Base-by-base conservation (phyloP, 2,888 invertebrate genomes). In the Acrocyrtus sp. region DNA sequence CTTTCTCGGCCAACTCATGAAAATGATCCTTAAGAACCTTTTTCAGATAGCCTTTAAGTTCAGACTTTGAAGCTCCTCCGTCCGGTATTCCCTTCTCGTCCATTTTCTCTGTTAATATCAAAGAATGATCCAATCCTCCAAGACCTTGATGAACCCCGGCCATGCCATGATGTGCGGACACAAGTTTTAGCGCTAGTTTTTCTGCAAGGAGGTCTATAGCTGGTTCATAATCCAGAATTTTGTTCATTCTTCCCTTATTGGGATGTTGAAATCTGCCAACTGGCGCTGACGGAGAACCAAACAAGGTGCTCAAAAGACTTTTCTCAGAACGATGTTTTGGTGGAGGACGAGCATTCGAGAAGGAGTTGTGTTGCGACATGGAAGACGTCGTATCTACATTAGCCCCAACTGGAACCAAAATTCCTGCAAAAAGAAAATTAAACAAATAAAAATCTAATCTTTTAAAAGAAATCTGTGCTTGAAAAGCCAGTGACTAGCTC, bases 151-250 rank as follows among this genome's bases (percentile, higher is more conserved):
- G n/a, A n/a, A n/a, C n/a, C 2, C 50, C 19, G 6, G 45, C 57
- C 3, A 77, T 47, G 3, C 70, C 48, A 6, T 74, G 66, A 56
- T 78, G 75, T 1, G 76, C 72, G 6, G 78, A 63, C 6, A 73
- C 62, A 12, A 81, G 57, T 66, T 78, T 81, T 15, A 77, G 41
- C n/a, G 80, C 79, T 12, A 81, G 56, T 45, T 81, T 81, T 41
- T 81, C 78, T n/a, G 80, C 80, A 0, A 81, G 67, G 0, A 78
- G 24, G 26, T 81, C 80, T 41, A 81, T 56, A 1, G 80, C 80
- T 2, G 80, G 79, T 34, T 81, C 78, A 10, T 78, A 69, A n/a
- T 75, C 75, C 17, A 75, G 19, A 15, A 72, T 48, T 50, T 75
- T 72, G 4, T 45, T 67, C 10, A 68, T 10, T n/a, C 72, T 41